phyloP scores from a whole-genome alignment of 2,797 vertebrate genomes.

The Yasuhikotakia modesta region DNA sequence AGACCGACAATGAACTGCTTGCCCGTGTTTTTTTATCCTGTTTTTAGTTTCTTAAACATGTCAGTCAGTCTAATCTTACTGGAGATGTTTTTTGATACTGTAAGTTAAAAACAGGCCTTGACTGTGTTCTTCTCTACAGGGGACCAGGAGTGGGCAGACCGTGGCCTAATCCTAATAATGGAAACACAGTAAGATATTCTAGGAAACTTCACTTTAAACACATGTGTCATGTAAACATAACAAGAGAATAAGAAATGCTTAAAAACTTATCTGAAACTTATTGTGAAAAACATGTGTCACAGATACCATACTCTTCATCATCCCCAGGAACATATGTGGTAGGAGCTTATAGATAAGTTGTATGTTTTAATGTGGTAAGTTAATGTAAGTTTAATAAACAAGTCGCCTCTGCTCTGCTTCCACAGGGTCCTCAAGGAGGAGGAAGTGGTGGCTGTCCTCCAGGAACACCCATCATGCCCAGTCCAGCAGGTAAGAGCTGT shows the following conservation, averaged over 20 bases:
- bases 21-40: neutral
- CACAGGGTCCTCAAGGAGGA: slow-evolving; percentile 79
- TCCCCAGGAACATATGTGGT: slow-evolving; percentile 98
- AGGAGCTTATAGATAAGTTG: slow-evolving; percentile 66
- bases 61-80: neutral
- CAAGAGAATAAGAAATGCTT: too few species aligned
- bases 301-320: slow-evolving; percentile 98
- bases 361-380: neutral
- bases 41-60: neutral
- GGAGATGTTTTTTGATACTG: neutral
- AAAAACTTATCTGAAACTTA: neutral
- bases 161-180: slow-evolving; percentile 97
- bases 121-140: slow-evolving; percentile 71
- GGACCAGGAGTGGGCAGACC: slow-evolving; percentile 92
- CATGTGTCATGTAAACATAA: neutral
- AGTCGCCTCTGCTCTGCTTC: slow-evolving; percentile 6
- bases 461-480: slow-evolving; percentile 98
- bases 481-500: slow-evolving; percentile 88
- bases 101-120: slow-evolving; percentile 15
- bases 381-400: neutral
- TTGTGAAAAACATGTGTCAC: slow-evolving; percentile 54
- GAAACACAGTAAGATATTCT: slow-evolving; percentile 88
- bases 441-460: slow-evolving; percentile 94
- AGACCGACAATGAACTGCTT: neutral
- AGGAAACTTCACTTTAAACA: too few species aligned